Conservation (phyloP, 2,888 invertebrate species). For the Rhagophthalmus giganteus region DNA sequence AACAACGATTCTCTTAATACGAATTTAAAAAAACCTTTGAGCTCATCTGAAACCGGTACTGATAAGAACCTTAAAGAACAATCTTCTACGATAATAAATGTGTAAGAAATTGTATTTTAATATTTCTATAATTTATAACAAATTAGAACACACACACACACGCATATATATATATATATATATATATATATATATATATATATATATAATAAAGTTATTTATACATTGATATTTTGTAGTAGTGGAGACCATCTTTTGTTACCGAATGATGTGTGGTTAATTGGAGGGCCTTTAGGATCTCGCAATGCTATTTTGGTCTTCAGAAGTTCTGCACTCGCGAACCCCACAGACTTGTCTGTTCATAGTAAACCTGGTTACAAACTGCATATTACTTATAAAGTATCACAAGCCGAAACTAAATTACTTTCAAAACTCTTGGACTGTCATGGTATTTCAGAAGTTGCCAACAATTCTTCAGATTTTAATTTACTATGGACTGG, state of each 20-base stretch:
- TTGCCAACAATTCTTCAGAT: conserved; percentile 69
- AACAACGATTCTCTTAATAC: no score
- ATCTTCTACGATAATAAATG: background rate
- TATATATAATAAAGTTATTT: conserved; percentile 3
- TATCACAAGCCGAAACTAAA: conserved; percentile 79
- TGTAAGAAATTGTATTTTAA: no score
- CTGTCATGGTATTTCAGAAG: conserved; percentile 77
- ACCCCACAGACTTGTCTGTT: conserved; percentile 44
- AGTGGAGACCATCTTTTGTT: no score
- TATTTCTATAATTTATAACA: no score
- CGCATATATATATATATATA: no score
- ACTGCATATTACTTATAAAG: conserved; percentile 76
- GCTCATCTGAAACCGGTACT: no score
- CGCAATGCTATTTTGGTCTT: conserved; percentile 69
- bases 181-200: no score
- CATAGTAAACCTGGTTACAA: conserved; percentile 67
- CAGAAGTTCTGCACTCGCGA: conserved; percentile 66
- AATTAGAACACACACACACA: no score
- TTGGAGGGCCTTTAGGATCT: conserved; percentile 58
- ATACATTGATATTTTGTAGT: conserved; percentile 4
- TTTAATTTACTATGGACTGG: conserved; percentile 94
- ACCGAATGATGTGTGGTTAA: conserved; percentile 44
- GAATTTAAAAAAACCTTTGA: no score
- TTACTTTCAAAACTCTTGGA: conserved; percentile 73
- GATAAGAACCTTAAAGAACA: no score